phyloP scores from a whole-genome alignment of 2,888 invertebrate species.

The Stenchaetothrips biformis region DNA sequence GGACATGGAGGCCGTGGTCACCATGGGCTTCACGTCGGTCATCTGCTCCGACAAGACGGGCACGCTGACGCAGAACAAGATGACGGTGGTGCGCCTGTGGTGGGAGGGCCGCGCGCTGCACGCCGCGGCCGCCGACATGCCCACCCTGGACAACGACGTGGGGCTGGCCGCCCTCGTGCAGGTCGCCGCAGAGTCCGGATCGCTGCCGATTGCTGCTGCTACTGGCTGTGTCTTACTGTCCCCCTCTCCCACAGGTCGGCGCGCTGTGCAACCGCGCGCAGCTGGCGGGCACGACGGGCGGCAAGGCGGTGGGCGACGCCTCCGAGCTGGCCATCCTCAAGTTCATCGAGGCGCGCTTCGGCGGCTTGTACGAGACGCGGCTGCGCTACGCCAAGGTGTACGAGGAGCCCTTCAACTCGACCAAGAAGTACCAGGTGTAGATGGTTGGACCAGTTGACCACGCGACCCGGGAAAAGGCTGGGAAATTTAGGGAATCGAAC shows the following conservation, averaged over 20 bases:
- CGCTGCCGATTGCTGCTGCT: not conserved
- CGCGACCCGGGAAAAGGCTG: too few relatives aligned
- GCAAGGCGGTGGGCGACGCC: conserved; percentile 16
- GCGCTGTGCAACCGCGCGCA: conserved; percentile 17
- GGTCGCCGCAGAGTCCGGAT: not conserved
- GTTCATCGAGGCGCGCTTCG: conserved; percentile 22
- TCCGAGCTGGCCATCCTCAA: conserved; percentile 18
- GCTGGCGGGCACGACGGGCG: not conserved
- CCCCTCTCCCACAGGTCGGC: not conserved
- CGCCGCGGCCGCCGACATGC: conserved; percentile 1
- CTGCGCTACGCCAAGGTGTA: conserved; percentile 14
- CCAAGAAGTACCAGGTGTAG: not conserved
- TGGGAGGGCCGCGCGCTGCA: not conserved
- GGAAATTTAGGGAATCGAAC: too few relatives aligned
- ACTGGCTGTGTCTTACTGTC: not conserved
- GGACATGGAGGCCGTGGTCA: conserved; percentile 16
- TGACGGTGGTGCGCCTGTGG: conserved; percentile 19
- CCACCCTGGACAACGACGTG: not conserved
- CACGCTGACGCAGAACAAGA: conserved; percentile 24
- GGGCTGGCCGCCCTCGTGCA: conserved; percentile 13
- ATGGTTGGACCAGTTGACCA: not conserved
- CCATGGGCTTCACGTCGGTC: conserved; percentile 14
- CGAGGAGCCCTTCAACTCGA: conserved; percentile 15
- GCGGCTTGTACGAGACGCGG: conserved; percentile 4
- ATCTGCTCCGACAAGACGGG: conserved; percentile 19